Base-by-base conservation (phyloP, 2,888 invertebrate species). In the Marronus borbonicus region DNA sequence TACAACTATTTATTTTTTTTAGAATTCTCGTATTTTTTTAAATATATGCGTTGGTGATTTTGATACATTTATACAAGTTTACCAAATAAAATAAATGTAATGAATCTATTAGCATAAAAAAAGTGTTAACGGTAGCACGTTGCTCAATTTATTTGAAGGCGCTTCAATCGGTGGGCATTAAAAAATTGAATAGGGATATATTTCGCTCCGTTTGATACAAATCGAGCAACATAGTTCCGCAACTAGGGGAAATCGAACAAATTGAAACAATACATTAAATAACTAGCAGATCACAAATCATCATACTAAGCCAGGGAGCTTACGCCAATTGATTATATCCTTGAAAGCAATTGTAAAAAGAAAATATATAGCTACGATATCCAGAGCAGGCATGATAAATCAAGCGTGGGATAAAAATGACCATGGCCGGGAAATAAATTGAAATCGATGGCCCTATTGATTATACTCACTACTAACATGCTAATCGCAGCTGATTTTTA, bases 321-420 rank as follows among this genome's bases (percentile, higher is more conserved):
- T 81, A 81, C 81, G 79, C 81, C 83, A 84, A 84, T 84, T 84
- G 84, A 84, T 84, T 84, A 83, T 83, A 83, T 83, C 83, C 82
- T 82, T 72, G 84, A 85, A 83, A 81, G 85, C 85, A 85, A 86
- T 85, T 85, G 85, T 85, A 84, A 84, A 85, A 85, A 84, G 84
- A 83, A 84, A 83, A 86, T 85, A 86, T 85, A 85, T 84, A 81
- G 84, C 84, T 80, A 80, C 83, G 85, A 82, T 83, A 84, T 85
- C 86, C 83, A 83, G 84, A 84, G 83, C 86, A 86, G 86, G 84
- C 84, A 81, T 83, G 84, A 84, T 86, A 85, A 86, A 86, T 86
- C 85, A 85, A 83, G 83, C 84, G 82, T 81, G 80, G 85, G 84
- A 86, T 85, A 85, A 86, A 86, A 86, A 85, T 86, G 86, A 85